Percentiles rank a stretch among this genome's conserved stretches.
Evolutionary conservation across 2,113 vertebrate genomes (phyloP).

Genomic region (Delphinapterus leucas): DNA sequence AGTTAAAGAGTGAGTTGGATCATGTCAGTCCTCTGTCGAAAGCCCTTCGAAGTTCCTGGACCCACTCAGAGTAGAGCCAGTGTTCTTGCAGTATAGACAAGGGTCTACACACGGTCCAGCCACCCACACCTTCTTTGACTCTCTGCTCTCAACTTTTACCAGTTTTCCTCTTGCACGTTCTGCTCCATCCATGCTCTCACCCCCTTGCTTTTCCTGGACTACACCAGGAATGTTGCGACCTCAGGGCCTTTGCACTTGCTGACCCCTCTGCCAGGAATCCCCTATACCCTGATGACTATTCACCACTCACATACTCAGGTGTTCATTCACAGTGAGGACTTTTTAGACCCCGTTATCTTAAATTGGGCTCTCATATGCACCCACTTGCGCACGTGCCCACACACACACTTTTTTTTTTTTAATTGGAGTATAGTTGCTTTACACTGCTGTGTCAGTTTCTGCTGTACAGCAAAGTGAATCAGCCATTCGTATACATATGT

Average conservation of each 20-base stretch:
- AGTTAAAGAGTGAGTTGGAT: neutral
- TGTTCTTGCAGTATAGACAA: neutral
- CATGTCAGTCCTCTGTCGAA: neutral
- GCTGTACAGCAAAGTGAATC: no score
- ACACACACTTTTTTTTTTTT: no score
- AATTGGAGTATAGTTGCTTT: no score
- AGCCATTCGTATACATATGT: no score
- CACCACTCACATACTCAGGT: neutral
- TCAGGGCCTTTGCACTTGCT: neutral
- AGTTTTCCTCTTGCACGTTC: neutral
- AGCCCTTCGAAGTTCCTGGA: neutral
- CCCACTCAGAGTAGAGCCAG: neutral
- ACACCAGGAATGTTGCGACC: neutral
- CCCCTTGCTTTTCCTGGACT: no score
- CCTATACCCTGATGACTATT: neutral
- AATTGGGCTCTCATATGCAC: neutral
- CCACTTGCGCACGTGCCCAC: no score
- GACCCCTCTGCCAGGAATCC: neutral
- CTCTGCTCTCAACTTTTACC: neutral
- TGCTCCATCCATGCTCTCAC: no score
- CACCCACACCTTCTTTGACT: neutral
- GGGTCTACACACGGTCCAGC: accelerated
- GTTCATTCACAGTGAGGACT: neutral
- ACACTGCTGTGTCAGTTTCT: no score
- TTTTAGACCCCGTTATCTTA: neutral